A percentile compares a stretch with the other conserved stretches of the same genome.
Conservation (phyloP, 2,888 invertebrate genomes). For the Hirtodrosophila cameraria region DNA sequence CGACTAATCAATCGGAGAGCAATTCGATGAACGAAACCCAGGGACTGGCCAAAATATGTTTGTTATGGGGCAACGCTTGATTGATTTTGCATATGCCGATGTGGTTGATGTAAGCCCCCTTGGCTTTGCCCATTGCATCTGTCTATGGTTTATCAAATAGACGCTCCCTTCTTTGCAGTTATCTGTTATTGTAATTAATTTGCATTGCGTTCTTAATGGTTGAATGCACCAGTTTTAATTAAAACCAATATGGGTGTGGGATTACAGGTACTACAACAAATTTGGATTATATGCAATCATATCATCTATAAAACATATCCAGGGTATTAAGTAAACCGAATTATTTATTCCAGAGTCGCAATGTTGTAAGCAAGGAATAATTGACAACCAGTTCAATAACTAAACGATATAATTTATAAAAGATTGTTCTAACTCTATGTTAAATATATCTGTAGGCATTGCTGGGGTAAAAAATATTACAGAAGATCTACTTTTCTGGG, state of each 20-base stretch:
- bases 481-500: too few relatives aligned
- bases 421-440: too few relatives aligned
- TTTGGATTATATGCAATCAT: too few relatives aligned
- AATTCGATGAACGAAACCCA: constrained; percentile 20
- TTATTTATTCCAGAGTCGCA: too few relatives aligned
- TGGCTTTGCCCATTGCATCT: constrained; percentile 7
- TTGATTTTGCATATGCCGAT: constrained; percentile 56
- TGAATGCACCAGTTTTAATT: constrained; percentile 62
- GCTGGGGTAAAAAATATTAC: too few relatives aligned
- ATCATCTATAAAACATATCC: too few relatives aligned
- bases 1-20: constrained; percentile 58
- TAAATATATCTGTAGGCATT: too few relatives aligned
- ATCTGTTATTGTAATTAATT: constrained; percentile 56
- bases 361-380: too few relatives aligned
- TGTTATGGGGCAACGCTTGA: constrained; percentile 59
- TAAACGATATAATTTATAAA: too few relatives aligned
- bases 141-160: constrained; percentile 23
- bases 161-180: constrained; percentile 2
- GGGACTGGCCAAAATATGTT: constrained; percentile 10
- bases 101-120: background rate
- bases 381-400: too few relatives aligned
- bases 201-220: constrained; percentile 50
- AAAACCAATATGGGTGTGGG: constrained; percentile 38
- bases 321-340: too few relatives aligned
- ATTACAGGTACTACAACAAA: background rate